These are phyloP conservation scores for Wiebesia pumilae DNA, from an alignment of 1,140 invertebrate genomes.

Conservation along the genomic window DNA sequence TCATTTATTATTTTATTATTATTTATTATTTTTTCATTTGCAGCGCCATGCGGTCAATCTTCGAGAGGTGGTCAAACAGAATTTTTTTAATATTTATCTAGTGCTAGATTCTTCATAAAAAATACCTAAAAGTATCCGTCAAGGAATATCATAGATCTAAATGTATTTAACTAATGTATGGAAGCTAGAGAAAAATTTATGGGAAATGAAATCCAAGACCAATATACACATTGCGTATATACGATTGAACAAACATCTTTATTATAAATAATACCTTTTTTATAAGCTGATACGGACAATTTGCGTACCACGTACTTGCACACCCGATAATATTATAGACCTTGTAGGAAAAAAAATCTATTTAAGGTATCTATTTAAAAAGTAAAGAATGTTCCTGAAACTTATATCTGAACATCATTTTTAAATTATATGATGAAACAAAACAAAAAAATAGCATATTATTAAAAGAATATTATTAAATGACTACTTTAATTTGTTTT, in stretches of 20 bases:
- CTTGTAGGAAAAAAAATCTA: slow-evolving; percentile 14
- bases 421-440: too few relatives aligned
- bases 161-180: slow-evolving; percentile 67
- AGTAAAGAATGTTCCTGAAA: too few relatives aligned
- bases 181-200: slow-evolving; percentile 40
- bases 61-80: not conserved
- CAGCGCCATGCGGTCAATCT: too few relatives aligned
- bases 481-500: too few relatives aligned
- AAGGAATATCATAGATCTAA: slow-evolving; percentile 63
- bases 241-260: not conserved
- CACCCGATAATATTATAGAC: slow-evolving; percentile 28
- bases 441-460: too few relatives aligned
- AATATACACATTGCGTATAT: slow-evolving; percentile 59
- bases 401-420: too few relatives aligned
- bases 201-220: slow-evolving; percentile 44
- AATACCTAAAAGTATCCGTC: slow-evolving; percentile 63
- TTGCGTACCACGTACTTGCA: slow-evolving; percentile 56
- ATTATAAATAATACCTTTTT: not conserved
- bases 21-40: too few relatives aligned
- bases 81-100: too few relatives aligned
- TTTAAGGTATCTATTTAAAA: too few relatives aligned
- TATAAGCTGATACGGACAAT: slow-evolving; percentile 48
- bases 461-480: too few relatives aligned
- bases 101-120: slow-evolving; percentile 69
- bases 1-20: too few relatives aligned